A percentile compares a stretch with the other conserved stretches of the same genome.
Conservation (phyloP, 2,888 invertebrate species). For the Acrobasis suavella region DNA sequence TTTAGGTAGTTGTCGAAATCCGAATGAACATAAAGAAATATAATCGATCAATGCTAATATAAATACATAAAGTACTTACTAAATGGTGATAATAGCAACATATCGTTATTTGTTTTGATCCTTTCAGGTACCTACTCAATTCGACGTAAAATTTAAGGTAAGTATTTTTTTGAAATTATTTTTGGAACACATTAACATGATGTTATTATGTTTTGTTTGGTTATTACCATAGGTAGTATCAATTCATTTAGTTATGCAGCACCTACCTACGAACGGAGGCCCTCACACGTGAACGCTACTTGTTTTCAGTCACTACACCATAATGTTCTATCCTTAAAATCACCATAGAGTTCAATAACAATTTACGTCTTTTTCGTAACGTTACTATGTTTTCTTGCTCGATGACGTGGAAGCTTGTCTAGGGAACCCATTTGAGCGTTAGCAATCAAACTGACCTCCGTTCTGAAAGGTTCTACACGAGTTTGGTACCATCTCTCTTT, state of each 20-base stretch:
- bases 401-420: slow-evolving; percentile 28
- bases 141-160: too few species aligned
- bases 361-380: background rate
- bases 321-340: background rate
- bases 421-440: slow-evolving; percentile 19
- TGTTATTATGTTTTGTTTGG: background rate
- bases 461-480: background rate
- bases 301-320: background rate
- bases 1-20: slow-evolving; percentile 26
- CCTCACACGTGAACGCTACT: slow-evolving; percentile 13
- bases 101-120: background rate
- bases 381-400: slow-evolving; percentile 23
- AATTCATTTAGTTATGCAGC: background rate
- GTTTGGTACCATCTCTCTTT: background rate
- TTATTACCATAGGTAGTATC: background rate
- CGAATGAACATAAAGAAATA: slow-evolving; percentile 30
- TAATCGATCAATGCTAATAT: background rate
- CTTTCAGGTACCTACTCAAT: too few species aligned
- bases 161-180: too few species aligned
- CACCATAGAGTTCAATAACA: background rate
- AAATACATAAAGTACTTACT: slow-evolving; percentile 3
- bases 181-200: background rate
- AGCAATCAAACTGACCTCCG: slow-evolving; percentile 5
- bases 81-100: background rate
- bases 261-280: slow-evolving; percentile 13